These are phyloP conservation scores for Enteromius anoplus DNA, from an alignment of 2,797 vertebrate species.

Conservation along the genomic window DNA sequence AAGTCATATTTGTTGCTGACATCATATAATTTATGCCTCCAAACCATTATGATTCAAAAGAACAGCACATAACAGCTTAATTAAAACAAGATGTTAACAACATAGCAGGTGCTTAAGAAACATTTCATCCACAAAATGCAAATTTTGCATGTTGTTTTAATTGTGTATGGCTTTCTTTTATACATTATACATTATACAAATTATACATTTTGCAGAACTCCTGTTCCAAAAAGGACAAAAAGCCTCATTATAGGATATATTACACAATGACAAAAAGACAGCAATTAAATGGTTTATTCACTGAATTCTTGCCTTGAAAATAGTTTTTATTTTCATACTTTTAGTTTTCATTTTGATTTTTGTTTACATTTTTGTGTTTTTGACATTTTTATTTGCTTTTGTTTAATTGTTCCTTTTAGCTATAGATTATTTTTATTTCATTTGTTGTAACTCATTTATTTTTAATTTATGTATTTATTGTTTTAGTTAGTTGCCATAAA, in stretches of 20 bases:
- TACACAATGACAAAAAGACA: background rate
- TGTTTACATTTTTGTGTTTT: background rate
- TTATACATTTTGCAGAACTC: background rate
- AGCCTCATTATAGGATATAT: background rate
- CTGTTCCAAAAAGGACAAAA: background rate
- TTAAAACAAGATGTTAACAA: background rate
- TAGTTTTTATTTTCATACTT: background rate
- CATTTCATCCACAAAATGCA: background rate
- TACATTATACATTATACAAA: too few species aligned
- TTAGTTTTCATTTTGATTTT: background rate
- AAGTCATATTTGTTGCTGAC: slow-evolving; percentile 19
- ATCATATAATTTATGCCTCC: slow-evolving; percentile 17
- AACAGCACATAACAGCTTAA: background rate
- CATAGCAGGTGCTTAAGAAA: background rate
- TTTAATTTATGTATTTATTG: background rate
- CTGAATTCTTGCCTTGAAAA: background rate
- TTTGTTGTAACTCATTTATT: background rate
- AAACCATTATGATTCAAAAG: slow-evolving; percentile 15
- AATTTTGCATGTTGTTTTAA: background rate
- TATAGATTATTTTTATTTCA: background rate
- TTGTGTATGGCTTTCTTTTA: background rate
- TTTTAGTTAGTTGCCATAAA: background rate
- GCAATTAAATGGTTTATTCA: background rate
- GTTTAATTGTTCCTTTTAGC: background rate
- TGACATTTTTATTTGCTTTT: background rate